Conservation (phyloP, 2,888 invertebrate species). For the Theodoxus fluviatilis region DNA sequence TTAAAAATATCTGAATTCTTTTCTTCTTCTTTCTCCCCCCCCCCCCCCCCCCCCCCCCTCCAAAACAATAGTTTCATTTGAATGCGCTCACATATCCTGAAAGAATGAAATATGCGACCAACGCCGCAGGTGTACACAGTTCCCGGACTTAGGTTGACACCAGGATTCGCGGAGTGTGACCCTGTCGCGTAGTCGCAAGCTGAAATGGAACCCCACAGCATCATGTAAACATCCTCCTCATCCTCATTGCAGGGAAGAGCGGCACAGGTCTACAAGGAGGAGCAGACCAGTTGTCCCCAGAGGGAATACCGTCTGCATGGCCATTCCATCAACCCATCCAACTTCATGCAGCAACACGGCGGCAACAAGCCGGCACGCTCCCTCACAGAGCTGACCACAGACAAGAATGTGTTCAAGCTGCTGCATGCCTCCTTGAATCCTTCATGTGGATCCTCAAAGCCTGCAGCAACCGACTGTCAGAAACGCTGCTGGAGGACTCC, state of each 20-base stretch:
- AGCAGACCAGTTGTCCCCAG: slow-evolving; percentile 51
- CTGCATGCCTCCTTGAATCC: slow-evolving; percentile 64
- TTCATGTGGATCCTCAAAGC: slow-evolving; percentile 67
- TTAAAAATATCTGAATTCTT: no score
- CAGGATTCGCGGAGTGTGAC: no score
- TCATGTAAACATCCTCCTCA: no score
- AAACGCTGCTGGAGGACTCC: slow-evolving; percentile 64
- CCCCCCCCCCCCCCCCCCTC: no score
- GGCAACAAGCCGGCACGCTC: slow-evolving; percentile 62
- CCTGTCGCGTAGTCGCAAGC: no score
- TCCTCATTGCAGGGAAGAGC: slow-evolving; percentile 71
- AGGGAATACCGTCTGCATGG: slow-evolving; percentile 68
- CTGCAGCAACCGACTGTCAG: slow-evolving; percentile 62
- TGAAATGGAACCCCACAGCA: no score
- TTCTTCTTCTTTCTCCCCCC: no score
- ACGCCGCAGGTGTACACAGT: no score
- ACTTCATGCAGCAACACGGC: slow-evolving; percentile 57
- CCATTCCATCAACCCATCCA: slow-evolving; percentile 53
- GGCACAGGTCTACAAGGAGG: slow-evolving; percentile 42
- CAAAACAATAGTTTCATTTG: no score
- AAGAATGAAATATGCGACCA: no score
- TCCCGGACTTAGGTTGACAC: no score
- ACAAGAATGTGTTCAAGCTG: slow-evolving; percentile 62
- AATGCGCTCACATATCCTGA: no score
- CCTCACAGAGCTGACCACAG: slow-evolving; percentile 63